phyloP scores from a whole-genome alignment of 2,888 invertebrate genomes.

The Drosophila ezoana region DNA sequence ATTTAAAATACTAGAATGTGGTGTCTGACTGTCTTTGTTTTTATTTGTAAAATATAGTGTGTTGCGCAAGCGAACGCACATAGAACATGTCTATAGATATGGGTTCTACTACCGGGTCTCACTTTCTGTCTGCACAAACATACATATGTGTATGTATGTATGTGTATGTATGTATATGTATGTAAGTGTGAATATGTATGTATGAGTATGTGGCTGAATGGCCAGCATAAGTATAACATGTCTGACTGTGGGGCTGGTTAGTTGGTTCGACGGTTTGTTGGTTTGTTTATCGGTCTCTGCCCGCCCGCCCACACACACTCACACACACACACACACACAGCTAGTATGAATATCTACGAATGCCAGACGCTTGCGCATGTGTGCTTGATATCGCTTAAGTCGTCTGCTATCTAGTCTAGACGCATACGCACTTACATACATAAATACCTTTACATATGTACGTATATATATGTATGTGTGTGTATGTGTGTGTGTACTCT shows the following conservation, averaged over 20 bases:
- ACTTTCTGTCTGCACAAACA: constrained; percentile 27
- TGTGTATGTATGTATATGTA: too few relatives aligned
- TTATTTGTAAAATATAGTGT: constrained; percentile 2
- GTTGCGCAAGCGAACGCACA: constrained; percentile 32
- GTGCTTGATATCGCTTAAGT: constrained; percentile 75
- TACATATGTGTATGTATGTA: constrained; percentile 19
- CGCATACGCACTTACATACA: constrained; percentile 53
- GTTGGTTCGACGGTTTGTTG: constrained; percentile 44
- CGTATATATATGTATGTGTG: constrained; percentile 16
- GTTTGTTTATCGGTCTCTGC: constrained; percentile 54
- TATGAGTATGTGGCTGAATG: constrained; percentile 37
- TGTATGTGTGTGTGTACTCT: constrained; percentile 3
- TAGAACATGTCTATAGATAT: constrained; percentile 25
- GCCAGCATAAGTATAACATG: constrained; percentile 60
- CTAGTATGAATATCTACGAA: constrained; percentile 18
- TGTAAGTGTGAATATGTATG: too few relatives aligned
- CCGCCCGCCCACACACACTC: constrained; percentile 48
- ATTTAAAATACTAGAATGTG: constrained; percentile 1
- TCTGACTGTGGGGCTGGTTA: constrained; percentile 42
- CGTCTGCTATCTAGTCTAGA: constrained; percentile 84
- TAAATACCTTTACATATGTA: constrained; percentile 10
- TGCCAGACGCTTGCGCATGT: constrained; percentile 71
- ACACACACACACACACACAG: not conserved
- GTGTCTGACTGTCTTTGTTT: too few relatives aligned
- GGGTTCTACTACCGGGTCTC: constrained; percentile 14